These are phyloP conservation scores for Lasius fuliginosus DNA, from an alignment of 2,888 invertebrate species.

Conservation along the genomic window DNA sequence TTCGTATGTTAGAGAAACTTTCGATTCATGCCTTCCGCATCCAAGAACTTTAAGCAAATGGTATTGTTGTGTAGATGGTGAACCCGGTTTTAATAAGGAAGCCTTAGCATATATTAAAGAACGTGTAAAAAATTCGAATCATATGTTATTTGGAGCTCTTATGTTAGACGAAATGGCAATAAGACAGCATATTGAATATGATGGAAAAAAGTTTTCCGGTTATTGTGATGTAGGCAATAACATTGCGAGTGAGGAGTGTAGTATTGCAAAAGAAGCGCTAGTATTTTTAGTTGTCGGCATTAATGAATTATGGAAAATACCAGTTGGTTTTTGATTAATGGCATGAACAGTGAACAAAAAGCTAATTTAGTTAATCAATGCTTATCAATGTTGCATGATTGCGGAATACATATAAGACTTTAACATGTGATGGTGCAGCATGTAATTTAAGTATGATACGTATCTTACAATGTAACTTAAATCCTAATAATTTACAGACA, in stretches of 20 bases:
- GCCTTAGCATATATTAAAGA: background rate
- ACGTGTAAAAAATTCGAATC: background rate
- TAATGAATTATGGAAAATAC: background rate
- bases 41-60: background rate
- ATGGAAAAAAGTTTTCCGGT: background rate
- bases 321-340: background rate
- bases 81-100: background rate
- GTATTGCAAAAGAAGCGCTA: background rate
- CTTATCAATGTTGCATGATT: background rate
- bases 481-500: background rate
- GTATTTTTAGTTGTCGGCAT: background rate
- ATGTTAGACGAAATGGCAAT: slow-evolving; percentile 5
- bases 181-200: background rate
- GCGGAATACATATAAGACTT: background rate
- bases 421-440: slow-evolving; percentile 1
- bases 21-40: background rate
- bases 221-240: background rate
- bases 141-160: background rate
- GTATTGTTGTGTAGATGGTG: background rate
- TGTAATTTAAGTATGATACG: background rate
- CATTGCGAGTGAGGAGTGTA: background rate
- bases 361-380: background rate
- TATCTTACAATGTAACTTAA: background rate
- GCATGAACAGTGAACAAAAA: background rate
- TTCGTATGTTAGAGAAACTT: background rate